Percentiles rank a stretch among this genome's conserved stretches.
Conservation (phyloP, 2,797 vertebrate genomes). For the Miichthys miiuy region DNA sequence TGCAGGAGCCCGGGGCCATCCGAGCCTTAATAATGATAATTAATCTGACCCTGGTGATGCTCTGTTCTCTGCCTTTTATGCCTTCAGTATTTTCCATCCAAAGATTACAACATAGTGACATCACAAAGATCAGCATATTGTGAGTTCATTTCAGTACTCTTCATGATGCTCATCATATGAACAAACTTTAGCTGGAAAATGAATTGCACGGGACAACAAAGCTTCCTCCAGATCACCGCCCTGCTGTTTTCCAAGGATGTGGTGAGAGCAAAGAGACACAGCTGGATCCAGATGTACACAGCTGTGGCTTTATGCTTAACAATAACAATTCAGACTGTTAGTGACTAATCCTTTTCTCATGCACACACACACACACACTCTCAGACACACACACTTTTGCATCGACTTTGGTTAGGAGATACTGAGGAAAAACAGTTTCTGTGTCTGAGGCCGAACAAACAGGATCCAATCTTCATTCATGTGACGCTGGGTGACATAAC, state of each 20-base stretch:
- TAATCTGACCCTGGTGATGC: slow-evolving; percentile 7
- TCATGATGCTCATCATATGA: not conserved
- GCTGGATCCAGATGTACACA: slow-evolving; percentile 68
- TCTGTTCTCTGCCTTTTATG: slow-evolving; percentile 3
- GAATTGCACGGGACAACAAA: slow-evolving; percentile 18
- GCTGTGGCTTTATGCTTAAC: slow-evolving; percentile 59
- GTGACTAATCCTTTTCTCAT: slow-evolving; percentile 71
- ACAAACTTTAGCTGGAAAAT: slow-evolving; percentile 10
- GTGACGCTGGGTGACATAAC: slow-evolving; percentile 19
- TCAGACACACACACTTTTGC: slow-evolving; percentile 1
- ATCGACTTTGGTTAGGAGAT: slow-evolving; percentile 7
- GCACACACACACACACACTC: slow-evolving; percentile 5
- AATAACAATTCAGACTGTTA: slow-evolving; percentile 57
- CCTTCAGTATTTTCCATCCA: slow-evolving; percentile 13
- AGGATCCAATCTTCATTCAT: slow-evolving; percentile 38
- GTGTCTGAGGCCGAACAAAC: slow-evolving; percentile 43
- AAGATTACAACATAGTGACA: slow-evolving; percentile 26
- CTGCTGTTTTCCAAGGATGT: slow-evolving; percentile 36
- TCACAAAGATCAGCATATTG: slow-evolving; percentile 3
- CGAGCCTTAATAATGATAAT: not conserved
- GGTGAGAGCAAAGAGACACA: slow-evolving; percentile 57
- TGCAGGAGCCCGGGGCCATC: slow-evolving; percentile 1
- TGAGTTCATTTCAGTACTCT: not conserved
- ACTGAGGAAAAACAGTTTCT: slow-evolving; percentile 44
- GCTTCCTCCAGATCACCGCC: slow-evolving; percentile 22